Conservation (phyloP, 2,888 invertebrate genomes). For the Drosophila nr. perissopoda region DNA sequence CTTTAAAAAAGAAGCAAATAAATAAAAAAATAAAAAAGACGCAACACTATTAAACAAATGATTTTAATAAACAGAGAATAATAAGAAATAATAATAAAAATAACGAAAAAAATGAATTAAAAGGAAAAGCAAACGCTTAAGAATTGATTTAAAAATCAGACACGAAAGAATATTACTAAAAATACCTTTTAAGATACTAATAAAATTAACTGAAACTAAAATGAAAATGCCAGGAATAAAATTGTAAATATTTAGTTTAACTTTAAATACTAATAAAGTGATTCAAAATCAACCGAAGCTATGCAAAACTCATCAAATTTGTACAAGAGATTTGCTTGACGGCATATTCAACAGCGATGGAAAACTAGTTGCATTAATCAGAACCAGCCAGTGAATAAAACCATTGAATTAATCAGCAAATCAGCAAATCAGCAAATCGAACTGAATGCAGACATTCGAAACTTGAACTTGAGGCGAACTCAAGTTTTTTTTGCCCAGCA, state of each 20-base stretch:
- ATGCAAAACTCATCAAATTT: neutral
- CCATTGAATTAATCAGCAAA: conserved; percentile 9
- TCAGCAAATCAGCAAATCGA: conserved; percentile 7
- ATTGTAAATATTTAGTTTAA: neutral
- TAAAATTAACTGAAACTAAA: neutral
- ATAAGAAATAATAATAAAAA: neutral
- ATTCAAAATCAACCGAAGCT: neutral
- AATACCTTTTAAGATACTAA: neutral
- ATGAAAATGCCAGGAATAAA: neutral
- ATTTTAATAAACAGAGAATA: neutral
- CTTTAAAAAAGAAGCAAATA: neutral
- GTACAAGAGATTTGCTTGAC: neutral
- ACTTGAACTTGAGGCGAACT: conserved; percentile 5
- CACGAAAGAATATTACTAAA: neutral
- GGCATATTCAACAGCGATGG: neutral
- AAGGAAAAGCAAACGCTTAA: neutral
- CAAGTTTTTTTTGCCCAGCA: neutral
- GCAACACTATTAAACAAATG: neutral
- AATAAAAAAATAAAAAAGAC: neutral
- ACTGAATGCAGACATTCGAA: conserved; percentile 6
- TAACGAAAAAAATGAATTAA: neutral
- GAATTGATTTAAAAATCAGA: neutral
- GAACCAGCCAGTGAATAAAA: neutral
- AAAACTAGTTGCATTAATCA: neutral
- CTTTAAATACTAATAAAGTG: neutral